Percentiles rank a stretch among this genome's conserved stretches.
Evolutionary conservation across 2,888 invertebrate genomes (phyloP).

Genomic region (Sphecodes monilicornis): DNA sequence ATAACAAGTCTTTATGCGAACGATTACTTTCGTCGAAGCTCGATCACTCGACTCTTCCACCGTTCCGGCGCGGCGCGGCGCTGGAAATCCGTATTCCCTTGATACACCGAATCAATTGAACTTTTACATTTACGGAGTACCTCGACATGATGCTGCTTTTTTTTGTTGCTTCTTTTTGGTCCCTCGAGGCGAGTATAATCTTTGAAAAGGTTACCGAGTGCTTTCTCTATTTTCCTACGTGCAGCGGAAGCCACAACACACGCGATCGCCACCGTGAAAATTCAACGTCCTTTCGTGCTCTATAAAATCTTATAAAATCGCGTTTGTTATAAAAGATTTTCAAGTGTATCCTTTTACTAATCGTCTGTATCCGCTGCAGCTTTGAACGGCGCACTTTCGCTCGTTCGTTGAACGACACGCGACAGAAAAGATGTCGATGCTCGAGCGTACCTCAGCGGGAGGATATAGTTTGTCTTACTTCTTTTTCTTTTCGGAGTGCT

Average conservation of each 20-base stretch:
- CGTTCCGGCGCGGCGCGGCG: too few relatives aligned
- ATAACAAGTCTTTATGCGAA: conserved; percentile 19
- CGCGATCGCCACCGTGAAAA: neutral
- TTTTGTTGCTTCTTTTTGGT: neutral
- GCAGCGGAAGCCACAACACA: neutral
- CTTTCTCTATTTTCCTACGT: neutral
- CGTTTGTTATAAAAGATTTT: neutral
- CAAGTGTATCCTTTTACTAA: neutral
- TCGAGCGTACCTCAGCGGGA: neutral
- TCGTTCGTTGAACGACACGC: neutral
- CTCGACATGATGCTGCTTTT: neutral
- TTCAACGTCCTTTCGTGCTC: neutral
- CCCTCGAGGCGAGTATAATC: neutral
- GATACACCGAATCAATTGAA: neutral
- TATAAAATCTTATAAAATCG: conserved; percentile 15
- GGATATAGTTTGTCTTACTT: neutral
- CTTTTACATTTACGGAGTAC: neutral
- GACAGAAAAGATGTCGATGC: neutral
- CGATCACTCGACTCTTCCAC: conserved; percentile 10
- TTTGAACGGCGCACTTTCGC: neutral
- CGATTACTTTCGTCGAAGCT: conserved; percentile 25
- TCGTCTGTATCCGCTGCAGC: neutral
- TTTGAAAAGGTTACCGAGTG: neutral
- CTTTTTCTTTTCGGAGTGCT: neutral
- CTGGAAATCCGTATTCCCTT: neutral